A percentile compares a stretch with the other conserved stretches of the same genome.
These are phyloP conservation scores for Hemitrygon akajei DNA, from an alignment of 2,797 vertebrate species.

Conservation along the genomic window DNA sequence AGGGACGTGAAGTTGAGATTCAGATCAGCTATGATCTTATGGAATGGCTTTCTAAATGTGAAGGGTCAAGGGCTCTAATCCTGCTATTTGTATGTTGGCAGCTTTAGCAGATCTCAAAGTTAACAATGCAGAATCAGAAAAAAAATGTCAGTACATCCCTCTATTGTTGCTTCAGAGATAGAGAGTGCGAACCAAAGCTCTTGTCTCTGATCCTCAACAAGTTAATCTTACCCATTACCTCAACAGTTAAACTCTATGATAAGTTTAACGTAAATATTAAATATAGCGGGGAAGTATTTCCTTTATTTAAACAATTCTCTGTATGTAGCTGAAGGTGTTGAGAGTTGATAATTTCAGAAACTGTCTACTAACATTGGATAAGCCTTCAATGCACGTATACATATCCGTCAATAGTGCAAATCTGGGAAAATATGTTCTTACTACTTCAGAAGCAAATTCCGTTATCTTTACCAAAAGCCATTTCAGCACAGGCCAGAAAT, in stretches of 20 bases:
- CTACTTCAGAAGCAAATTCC: background rate
- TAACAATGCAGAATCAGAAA: background rate
- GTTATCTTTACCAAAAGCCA: background rate
- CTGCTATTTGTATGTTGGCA: too few relatives aligned
- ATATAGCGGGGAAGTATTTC: background rate
- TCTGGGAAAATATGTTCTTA: background rate
- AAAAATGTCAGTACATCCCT: background rate
- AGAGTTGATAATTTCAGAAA: too few relatives aligned
- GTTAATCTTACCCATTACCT: background rate
- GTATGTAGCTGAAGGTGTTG: background rate
- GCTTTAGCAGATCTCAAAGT: background rate
- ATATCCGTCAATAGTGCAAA: background rate
- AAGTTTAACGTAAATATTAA: background rate
- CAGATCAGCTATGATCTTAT: too few relatives aligned
- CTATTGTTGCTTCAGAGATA: background rate
- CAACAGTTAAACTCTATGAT: background rate
- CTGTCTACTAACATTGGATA: background rate
- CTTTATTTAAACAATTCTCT: background rate
- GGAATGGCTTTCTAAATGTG: too few relatives aligned
- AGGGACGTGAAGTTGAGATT: too few relatives aligned
- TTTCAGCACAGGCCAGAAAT: background rate
- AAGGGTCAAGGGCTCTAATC: too few relatives aligned
- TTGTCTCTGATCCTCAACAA: background rate
- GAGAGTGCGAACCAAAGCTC: background rate
- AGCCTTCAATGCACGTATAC: background rate